phyloP scores from a whole-genome alignment of 2,113 vertebrate genomes.

The Macquaria australasica region DNA sequence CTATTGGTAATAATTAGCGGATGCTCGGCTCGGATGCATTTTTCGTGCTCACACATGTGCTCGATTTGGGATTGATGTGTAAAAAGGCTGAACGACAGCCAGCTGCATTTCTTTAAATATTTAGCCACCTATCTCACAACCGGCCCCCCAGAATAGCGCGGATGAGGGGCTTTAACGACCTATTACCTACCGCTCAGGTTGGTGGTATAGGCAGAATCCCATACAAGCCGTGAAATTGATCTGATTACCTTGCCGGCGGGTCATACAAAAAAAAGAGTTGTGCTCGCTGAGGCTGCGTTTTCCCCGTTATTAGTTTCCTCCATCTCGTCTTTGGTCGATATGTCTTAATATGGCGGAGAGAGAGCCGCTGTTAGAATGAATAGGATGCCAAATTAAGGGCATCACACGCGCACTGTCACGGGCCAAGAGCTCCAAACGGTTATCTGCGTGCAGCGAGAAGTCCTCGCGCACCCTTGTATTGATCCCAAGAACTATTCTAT shows the following conservation, averaged over 20 bases:
- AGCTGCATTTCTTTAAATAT: slow-evolving; percentile 39
- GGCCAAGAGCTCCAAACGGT: slow-evolving; percentile 46
- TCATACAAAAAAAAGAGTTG: slow-evolving; percentile 61
- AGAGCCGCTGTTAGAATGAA: slow-evolving; percentile 45
- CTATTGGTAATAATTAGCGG: neutral
- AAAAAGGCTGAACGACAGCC: neutral
- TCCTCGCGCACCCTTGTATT: slow-evolving; percentile 34
- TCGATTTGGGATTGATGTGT: neutral
- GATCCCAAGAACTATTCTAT: slow-evolving; percentile 51
- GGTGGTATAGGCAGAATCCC: slow-evolving; percentile 68
- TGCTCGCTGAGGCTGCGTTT: slow-evolving; percentile 72
- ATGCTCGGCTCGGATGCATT: neutral
- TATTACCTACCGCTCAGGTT: slow-evolving; percentile 77
- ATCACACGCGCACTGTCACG: slow-evolving; percentile 53
- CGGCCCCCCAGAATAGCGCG: slow-evolving; percentile 48
- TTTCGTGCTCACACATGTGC: neutral
- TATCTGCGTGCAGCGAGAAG: slow-evolving; percentile 43
- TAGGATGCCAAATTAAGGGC: slow-evolving; percentile 67
- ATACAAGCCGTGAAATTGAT: slow-evolving; percentile 85
- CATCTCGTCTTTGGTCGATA: slow-evolving; percentile 70
- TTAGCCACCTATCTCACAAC: slow-evolving; percentile 42
- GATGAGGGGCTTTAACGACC: slow-evolving; percentile 80
- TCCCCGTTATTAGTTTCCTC: slow-evolving; percentile 56
- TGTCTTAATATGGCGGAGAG: slow-evolving; percentile 62
- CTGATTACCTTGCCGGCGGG: slow-evolving; percentile 84